A percentile compares a stretch with the other conserved stretches of the same genome.
Evolutionary conservation across 2,888 invertebrate species (phyloP).

Genomic region (Agelastica alni): DNA sequence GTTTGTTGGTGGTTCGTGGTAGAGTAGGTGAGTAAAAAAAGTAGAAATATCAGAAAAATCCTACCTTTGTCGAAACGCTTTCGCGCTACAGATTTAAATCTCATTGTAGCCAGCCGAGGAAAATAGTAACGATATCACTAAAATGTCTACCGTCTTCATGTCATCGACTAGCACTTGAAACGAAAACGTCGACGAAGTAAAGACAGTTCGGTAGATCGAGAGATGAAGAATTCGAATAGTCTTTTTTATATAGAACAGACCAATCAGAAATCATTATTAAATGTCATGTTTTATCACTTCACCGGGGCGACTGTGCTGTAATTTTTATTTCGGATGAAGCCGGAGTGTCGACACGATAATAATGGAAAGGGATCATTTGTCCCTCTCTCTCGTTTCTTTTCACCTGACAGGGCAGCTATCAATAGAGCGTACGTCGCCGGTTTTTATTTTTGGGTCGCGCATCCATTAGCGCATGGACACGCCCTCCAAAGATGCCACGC

Average conservation of each 20-base stretch:
- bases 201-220: slow-evolving; percentile 47
- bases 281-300: slow-evolving; percentile 59
- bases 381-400: slow-evolving; percentile 41
- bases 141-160: slow-evolving; percentile 42
- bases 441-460: slow-evolving; percentile 47
- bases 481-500: slow-evolving; percentile 50
- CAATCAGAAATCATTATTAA: slow-evolving; percentile 54
- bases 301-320: slow-evolving; percentile 54
- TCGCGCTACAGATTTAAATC: slow-evolving; percentile 74
- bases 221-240: slow-evolving; percentile 53
- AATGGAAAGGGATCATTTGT: slow-evolving; percentile 39
- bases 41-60: slow-evolving; percentile 37
- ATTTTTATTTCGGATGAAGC: slow-evolving; percentile 54
- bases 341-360: slow-evolving; percentile 41
- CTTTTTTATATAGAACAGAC: slow-evolving; percentile 53
- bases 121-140: slow-evolving; percentile 32
- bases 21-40: not conserved
- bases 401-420: slow-evolving; percentile 35
- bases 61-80: slow-evolving; percentile 72
- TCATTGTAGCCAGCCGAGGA: slow-evolving; percentile 60
- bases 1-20: not conserved
- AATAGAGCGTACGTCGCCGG: slow-evolving; percentile 44
- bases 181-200: slow-evolving; percentile 38
- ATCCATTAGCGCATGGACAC: slow-evolving; percentile 48
- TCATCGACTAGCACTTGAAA: slow-evolving; percentile 45